phyloP scores from a whole-genome alignment of 2,888 invertebrate genomes.

The Orthonevra nobilis region DNA sequence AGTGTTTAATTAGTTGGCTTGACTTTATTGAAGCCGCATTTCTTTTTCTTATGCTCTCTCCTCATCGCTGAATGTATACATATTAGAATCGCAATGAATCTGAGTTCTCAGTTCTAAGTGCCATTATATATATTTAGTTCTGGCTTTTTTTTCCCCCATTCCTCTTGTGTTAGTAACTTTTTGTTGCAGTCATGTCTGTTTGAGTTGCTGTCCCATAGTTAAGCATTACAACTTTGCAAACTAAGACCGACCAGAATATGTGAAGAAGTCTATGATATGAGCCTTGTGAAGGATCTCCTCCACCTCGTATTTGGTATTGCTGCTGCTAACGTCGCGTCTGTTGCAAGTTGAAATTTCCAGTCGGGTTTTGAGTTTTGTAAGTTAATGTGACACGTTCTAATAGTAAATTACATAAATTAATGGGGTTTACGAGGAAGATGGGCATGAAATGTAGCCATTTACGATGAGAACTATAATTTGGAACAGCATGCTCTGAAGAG shows the following conservation, averaged over 20 bases:
- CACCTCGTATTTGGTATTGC: conserved; percentile 13
- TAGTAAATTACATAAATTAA: conserved; percentile 56
- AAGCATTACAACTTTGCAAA: conserved; percentile 44
- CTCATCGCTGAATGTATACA: conserved; percentile 21
- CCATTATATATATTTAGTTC: conserved; percentile 22
- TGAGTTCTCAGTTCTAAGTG: conserved; percentile 20
- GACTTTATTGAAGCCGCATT: conserved; percentile 68
- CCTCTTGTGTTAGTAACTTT: conserved; percentile 28
- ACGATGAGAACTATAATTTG: conserved; percentile 49
- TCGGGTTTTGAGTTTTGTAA: conserved; percentile 46
- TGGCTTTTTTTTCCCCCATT: conserved; percentile 14
- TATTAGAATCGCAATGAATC: conserved; percentile 54
- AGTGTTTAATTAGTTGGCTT: conserved; percentile 68
- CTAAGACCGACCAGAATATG: too few relatives aligned
- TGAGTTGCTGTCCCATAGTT: conserved; percentile 41
- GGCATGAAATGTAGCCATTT: conserved; percentile 21
- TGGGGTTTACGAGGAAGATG: conserved; percentile 29
- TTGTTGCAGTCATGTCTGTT: conserved; percentile 52
- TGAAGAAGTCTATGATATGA: conserved; percentile 10
- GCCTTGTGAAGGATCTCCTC: conserved; percentile 19
- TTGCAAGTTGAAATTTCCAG: conserved; percentile 36
- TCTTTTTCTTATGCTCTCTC: conserved; percentile 57
- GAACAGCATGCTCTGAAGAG: conserved; percentile 25
- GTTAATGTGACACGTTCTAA: conserved; percentile 65
- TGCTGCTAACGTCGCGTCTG: not conserved